Conservation (phyloP, 2,113 vertebrate genomes). For the rat (Rattus norvegicus) region DNA sequence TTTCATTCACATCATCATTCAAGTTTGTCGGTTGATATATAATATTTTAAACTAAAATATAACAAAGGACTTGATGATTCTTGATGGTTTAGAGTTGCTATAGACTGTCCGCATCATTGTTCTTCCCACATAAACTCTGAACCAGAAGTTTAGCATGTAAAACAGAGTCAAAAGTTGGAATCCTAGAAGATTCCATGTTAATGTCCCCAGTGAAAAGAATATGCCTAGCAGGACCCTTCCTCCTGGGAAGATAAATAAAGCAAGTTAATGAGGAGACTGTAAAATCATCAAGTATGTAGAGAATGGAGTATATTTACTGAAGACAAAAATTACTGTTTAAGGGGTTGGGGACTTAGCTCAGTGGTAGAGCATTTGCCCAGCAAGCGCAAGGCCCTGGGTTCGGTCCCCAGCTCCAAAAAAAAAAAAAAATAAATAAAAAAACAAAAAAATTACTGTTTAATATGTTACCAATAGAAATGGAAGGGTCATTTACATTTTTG, state of each 20-base stretch:
- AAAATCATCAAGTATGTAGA: neutral
- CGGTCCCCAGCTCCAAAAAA: too few species aligned
- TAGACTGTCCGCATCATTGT: rapidly evolving
- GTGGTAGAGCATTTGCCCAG: too few species aligned
- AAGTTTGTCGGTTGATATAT: neutral
- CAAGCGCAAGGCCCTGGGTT: too few species aligned
- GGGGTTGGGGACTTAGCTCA: too few species aligned
- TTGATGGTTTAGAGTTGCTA: neutral
- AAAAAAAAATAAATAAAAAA: too few species aligned
- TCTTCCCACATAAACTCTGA: neutral
- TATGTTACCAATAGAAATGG: neutral
- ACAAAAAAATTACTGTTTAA: neutral
- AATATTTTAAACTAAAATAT: neutral
- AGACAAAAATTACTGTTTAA: neutral
- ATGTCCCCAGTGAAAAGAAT: neutral
- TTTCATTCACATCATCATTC: neutral
- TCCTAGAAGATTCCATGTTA: neutral
- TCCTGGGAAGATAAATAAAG: neutral
- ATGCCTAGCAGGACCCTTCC: neutral
- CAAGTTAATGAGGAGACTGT: neutral
- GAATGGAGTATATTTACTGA: neutral
- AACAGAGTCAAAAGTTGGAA: neutral
- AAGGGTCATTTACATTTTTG: neutral
- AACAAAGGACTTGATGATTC: neutral
- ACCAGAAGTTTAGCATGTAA: neutral